A percentile compares a stretch with the other conserved stretches of the same genome.
Evolutionary conservation across 2,113 vertebrate genomes (phyloP).

Genomic region (Cygnus buccinator): DNA sequence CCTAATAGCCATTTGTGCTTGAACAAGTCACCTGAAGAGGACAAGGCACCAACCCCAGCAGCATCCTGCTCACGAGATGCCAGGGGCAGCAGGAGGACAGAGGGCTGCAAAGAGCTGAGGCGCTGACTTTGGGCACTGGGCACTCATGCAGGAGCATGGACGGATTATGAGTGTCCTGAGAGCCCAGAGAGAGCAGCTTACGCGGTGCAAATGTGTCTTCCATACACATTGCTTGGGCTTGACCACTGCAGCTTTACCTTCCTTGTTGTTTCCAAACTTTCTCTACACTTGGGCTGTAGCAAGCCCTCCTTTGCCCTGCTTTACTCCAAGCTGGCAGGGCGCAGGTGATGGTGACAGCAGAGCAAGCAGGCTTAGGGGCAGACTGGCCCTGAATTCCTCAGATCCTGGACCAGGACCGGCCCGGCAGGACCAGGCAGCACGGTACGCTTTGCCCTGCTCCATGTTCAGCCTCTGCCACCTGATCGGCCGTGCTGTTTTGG

Average conservation of each 20-base stretch:
- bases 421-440: neutral
- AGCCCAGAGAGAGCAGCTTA: neutral
- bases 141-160: rapidly evolving
- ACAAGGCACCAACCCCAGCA: neutral
- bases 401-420: neutral
- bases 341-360: rapidly evolving
- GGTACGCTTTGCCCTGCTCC: neutral
- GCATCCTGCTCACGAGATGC: neutral
- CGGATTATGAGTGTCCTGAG: neutral
- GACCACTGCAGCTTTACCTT: neutral
- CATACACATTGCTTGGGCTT: neutral
- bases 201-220: neutral
- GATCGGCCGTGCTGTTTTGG: neutral
- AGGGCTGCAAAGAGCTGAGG: neutral
- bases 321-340: neutral
- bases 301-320: neutral
- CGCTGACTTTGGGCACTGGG: neutral
- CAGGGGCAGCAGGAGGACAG: rapidly evolving
- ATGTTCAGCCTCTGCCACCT: neutral
- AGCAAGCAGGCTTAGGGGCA: neutral
- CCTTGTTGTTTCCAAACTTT: neutral
- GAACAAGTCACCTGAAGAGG: neutral
- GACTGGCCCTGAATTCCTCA: neutral
- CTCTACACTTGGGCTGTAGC: neutral
- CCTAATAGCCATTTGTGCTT: neutral